Percentiles rank a stretch among this genome's conserved stretches.
Evolutionary conservation across 2,797 vertebrate species (phyloP).

Genomic region (Galaxias olidus): DNA sequence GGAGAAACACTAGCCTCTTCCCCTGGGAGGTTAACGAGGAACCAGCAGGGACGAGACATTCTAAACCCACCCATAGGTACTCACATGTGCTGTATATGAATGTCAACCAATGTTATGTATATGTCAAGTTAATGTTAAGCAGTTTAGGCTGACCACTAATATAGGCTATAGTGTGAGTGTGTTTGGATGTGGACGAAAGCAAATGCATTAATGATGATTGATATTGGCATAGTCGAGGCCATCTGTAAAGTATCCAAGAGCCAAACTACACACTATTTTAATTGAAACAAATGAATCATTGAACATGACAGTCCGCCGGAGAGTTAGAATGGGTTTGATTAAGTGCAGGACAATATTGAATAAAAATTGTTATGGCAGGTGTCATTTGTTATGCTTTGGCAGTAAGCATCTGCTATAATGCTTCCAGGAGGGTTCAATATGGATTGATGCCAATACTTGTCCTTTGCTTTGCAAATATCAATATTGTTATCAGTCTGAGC

Average conservation of each 20-base stretch:
- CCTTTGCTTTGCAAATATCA: constrained; percentile 23
- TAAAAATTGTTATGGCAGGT: no score
- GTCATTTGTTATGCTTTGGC: no score
- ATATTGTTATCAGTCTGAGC: constrained; percentile 19
- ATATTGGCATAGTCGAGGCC: no score
- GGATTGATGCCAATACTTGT: constrained; percentile 10
- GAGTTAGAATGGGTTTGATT: no score
- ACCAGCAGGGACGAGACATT: constrained; percentile 14
- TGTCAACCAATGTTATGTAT: background rate
- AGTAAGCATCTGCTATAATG: background rate
- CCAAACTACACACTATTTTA: no score
- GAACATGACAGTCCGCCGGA: no score
- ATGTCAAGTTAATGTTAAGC: background rate
- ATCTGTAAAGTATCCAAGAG: no score
- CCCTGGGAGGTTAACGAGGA: constrained; percentile 13
- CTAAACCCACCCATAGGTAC: constrained; percentile 6
- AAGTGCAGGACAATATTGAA: no score
- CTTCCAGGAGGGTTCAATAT: constrained; percentile 42
- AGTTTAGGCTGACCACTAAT: no score
- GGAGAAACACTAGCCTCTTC: constrained; percentile 3
- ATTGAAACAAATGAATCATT: no score
- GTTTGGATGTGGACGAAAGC: constrained; percentile 9
- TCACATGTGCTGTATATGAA: background rate
- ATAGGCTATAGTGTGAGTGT: constrained; percentile 11
- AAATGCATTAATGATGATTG: background rate